These are phyloP conservation scores for Danaus chrysippus DNA, from an alignment of 2,888 invertebrate genomes.

Conservation along the genomic window DNA sequence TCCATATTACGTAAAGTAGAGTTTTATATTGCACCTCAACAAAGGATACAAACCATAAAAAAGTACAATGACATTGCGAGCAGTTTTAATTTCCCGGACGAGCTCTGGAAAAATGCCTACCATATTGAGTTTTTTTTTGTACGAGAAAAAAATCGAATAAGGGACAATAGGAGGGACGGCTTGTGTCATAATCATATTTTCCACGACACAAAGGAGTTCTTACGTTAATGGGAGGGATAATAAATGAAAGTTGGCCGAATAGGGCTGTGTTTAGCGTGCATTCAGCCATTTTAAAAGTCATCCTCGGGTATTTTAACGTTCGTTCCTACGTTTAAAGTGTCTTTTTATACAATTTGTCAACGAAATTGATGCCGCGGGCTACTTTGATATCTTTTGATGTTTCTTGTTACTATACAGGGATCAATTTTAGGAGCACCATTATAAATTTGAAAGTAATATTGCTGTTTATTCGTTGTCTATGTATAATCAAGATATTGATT, in stretches of 20 bases:
- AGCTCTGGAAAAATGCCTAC: conserved; percentile 46
- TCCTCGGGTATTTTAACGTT: conserved; percentile 19
- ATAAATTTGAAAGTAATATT: too few relatives aligned
- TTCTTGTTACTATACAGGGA: too few relatives aligned
- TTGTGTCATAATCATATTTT: conserved; percentile 75
- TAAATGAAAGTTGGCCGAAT: conserved; percentile 67
- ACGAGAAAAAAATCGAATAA: conserved; percentile 61
- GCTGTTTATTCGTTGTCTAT: too few relatives aligned
- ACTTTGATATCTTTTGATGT: background rate
- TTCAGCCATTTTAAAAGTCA: conserved; percentile 31
- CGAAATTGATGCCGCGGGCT: background rate
- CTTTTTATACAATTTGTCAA: background rate
- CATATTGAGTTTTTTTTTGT: conserved; percentile 59
- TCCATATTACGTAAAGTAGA: conserved; percentile 9
- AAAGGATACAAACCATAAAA: conserved; percentile 31
- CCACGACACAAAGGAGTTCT: conserved; percentile 69
- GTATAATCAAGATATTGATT: too few relatives aligned
- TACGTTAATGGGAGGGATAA: conserved; percentile 70
- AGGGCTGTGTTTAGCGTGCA: conserved; percentile 36
- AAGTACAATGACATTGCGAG: conserved; percentile 28
- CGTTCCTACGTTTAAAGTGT: conserved; percentile 26
- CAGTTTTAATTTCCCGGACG: conserved; percentile 48
- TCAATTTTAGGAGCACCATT: too few relatives aligned
- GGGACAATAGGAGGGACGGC: conserved; percentile 68
- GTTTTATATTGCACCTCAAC: conserved; percentile 25